phyloP scores from a whole-genome alignment of 2,888 invertebrate genomes.

The Ophioninae sp. region DNA sequence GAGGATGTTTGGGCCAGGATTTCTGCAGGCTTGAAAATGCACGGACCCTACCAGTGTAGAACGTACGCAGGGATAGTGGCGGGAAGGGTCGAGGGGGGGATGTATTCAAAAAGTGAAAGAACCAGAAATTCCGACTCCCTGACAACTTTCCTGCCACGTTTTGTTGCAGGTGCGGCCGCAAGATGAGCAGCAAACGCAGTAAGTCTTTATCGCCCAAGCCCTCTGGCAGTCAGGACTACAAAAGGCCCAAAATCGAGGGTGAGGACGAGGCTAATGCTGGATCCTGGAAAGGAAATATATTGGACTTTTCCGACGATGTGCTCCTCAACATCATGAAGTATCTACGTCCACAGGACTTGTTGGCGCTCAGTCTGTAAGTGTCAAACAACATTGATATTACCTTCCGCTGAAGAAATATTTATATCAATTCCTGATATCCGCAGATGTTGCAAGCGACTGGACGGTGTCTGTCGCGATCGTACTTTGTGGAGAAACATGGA shows the following conservation, averaged over 20 bases:
- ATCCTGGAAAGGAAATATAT: slow-evolving; percentile 72
- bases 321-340: slow-evolving; percentile 82
- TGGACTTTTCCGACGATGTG: slow-evolving; percentile 84
- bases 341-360: slow-evolving; percentile 81
- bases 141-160: neutral
- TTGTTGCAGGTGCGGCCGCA: slow-evolving; percentile 62
- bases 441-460: slow-evolving; percentile 82
- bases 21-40: neutral
- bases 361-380: slow-evolving; percentile 83
- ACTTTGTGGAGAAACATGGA: slow-evolving; percentile 83
- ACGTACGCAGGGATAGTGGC: neutral
- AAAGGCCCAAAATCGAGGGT: slow-evolving; percentile 60
- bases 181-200: slow-evolving; percentile 76
- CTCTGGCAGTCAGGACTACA: slow-evolving; percentile 72
- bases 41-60: neutral
- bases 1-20: neutral
- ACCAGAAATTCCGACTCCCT: neutral
- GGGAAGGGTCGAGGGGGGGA: too few relatives aligned
- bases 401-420: neutral
- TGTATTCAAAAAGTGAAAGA: too few relatives aligned
- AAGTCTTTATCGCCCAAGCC: slow-evolving; percentile 77
- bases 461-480: slow-evolving; percentile 81
- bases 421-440: neutral
- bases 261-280: slow-evolving; percentile 31
- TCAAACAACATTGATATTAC: neutral